These are phyloP conservation scores for Synodontis membranacea DNA, from an alignment of 2,113 vertebrate species.

Conservation along the genomic window DNA sequence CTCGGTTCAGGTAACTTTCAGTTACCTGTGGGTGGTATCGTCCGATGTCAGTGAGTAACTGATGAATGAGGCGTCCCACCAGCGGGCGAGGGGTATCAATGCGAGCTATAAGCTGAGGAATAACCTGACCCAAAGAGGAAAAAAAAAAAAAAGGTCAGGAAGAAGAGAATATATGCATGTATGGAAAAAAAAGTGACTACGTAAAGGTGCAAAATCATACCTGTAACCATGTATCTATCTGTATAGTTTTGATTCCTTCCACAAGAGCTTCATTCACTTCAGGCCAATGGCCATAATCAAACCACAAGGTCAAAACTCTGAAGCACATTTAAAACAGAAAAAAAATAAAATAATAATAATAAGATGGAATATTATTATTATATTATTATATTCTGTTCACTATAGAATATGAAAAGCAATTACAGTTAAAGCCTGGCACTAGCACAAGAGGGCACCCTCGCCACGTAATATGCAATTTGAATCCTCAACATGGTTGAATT, in stretches of 20 bases:
- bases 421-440: neutral
- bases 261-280: slow-evolving; percentile 97
- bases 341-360: neutral
- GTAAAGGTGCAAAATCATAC: slow-evolving; percentile 63
- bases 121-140: slow-evolving; percentile 76
- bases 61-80: slow-evolving; percentile 95
- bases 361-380: neutral
- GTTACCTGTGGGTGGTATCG: slow-evolving; percentile 93
- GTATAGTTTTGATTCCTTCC: slow-evolving; percentile 98
- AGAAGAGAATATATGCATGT: neutral
- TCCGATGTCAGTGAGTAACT: slow-evolving; percentile 96
- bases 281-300: slow-evolving; percentile 98
- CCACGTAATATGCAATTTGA: neutral
- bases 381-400: no score
- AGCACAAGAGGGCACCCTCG: slow-evolving; percentile 39
- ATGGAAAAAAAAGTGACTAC: neutral
- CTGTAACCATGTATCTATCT: slow-evolving; percentile 99
- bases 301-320: slow-evolving; percentile 97
- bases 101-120: slow-evolving; percentile 96
- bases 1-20: neutral
- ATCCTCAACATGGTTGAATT: neutral
- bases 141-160: neutral
- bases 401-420: neutral
- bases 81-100: slow-evolving; percentile 93
- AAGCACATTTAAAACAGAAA: neutral